These are phyloP conservation scores for Amphiprion ocellaris DNA, from an alignment of 2,113 vertebrate genomes.

Conservation along the genomic window DNA sequence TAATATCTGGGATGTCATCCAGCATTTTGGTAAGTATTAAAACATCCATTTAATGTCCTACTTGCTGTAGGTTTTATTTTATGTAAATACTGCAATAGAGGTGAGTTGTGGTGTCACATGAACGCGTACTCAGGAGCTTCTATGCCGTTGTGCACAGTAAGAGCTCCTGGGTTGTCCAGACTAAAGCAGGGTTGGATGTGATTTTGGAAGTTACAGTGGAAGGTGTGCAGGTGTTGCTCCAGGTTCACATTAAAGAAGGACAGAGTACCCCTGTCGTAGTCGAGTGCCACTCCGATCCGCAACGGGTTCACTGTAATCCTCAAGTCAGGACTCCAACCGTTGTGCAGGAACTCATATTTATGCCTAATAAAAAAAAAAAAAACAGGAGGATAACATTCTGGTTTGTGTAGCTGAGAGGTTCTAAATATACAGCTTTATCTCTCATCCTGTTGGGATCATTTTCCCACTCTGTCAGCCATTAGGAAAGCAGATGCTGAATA, in stretches of 20 bases:
- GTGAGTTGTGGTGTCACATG: slow-evolving; percentile 35
- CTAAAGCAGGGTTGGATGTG: slow-evolving; percentile 93
- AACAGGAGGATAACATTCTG: background rate
- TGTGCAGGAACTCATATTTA: slow-evolving; percentile 93
- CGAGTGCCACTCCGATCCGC: slow-evolving; percentile 88
- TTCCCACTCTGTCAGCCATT: background rate
- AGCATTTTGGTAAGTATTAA: slow-evolving; percentile 10
- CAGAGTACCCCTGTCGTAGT: slow-evolving; percentile 87
- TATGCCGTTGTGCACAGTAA: slow-evolving; percentile 87
- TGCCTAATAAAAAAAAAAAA: slow-evolving; percentile 80
- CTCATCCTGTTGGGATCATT: slow-evolving; percentile 14
- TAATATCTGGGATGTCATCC: background rate
- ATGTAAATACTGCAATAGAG: background rate
- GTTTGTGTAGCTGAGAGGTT: background rate
- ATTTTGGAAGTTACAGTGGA: slow-evolving; percentile 84
- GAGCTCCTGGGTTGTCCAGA: slow-evolving; percentile 89
- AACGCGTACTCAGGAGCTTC: slow-evolving; percentile 73
- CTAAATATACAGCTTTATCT: slow-evolving; percentile 1
- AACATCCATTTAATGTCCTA: background rate
- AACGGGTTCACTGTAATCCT: slow-evolving; percentile 82
- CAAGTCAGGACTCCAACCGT: slow-evolving; percentile 83
- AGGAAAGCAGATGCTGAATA: slow-evolving; percentile 26
- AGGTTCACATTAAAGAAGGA: slow-evolving; percentile 92
- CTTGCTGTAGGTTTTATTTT: background rate
- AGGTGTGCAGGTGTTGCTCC: slow-evolving; percentile 92